A percentile compares a stretch with the other conserved stretches of the same genome.
Evolutionary conservation across 2,888 invertebrate species (phyloP).

Genomic region (Hyposoter dolosus): DNA sequence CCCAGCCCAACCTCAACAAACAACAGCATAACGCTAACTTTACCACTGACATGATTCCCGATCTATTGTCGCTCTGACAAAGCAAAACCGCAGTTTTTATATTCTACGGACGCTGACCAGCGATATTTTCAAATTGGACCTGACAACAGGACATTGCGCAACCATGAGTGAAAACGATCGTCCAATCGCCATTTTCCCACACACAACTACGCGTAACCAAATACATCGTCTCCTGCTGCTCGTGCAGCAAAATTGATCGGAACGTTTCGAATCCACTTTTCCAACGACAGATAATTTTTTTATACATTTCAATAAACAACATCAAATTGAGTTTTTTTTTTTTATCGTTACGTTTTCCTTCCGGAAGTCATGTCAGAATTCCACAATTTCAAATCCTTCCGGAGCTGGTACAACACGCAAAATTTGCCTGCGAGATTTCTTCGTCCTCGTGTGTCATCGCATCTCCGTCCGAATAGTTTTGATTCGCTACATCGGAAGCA

Average conservation of each 20-base stretch:
- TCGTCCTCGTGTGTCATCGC: not conserved
- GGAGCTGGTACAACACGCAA: not conserved
- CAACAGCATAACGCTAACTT: constrained; percentile 70
- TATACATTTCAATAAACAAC: constrained; percentile 4
- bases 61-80: constrained; percentile 38
- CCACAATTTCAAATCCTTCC: not conserved
- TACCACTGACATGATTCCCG: constrained; percentile 74
- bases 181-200: constrained; percentile 1
- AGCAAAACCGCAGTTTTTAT: constrained; percentile 60
- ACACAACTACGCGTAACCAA: constrained; percentile 31
- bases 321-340: not conserved
- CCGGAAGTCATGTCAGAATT: not conserved
- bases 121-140: constrained; percentile 46
- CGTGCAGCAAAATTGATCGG: not conserved
- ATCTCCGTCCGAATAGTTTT: not conserved
- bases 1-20: constrained; percentile 57
- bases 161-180: constrained; percentile 59
- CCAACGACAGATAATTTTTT: not conserved
- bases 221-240: constrained; percentile 8
- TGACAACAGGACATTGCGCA: constrained; percentile 71
- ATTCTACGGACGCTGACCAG: constrained; percentile 47
- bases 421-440: not conserved
- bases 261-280: not conserved
- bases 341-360: not conserved
- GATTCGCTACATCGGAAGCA: not conserved